These are phyloP conservation scores for Ceyx erithaca DNA, from an alignment of 2,797 vertebrate species.

Conservation along the genomic window DNA sequence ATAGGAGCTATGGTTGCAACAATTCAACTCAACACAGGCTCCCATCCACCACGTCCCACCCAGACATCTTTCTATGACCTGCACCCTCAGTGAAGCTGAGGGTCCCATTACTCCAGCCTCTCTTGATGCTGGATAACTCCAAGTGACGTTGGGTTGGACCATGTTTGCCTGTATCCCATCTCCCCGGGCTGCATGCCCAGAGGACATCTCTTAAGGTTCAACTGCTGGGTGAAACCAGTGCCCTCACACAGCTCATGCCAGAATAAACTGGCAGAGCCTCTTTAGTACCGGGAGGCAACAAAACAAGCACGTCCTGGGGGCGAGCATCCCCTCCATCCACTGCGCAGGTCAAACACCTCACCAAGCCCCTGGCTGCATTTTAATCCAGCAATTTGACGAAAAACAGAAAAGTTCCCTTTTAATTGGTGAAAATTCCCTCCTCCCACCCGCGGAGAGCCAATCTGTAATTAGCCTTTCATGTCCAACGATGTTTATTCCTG, in stretches of 20 bases:
- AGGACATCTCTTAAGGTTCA: neutral
- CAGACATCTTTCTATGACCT: neutral
- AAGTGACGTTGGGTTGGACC: neutral
- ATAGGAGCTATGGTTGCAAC: neutral
- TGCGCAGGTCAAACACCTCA: neutral
- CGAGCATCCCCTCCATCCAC: neutral
- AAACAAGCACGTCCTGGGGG: neutral
- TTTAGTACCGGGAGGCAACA: neutral
- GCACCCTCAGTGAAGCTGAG: neutral
- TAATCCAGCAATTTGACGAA: neutral
- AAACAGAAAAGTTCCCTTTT: slow-evolving; percentile 42
- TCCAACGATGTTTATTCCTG: slow-evolving; percentile 68
- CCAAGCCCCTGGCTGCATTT: neutral
- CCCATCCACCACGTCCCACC: neutral
- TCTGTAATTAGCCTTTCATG: slow-evolving; percentile 70
- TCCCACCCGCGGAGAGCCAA: slow-evolving; percentile 42
- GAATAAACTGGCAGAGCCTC: neutral
- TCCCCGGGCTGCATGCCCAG: neutral
- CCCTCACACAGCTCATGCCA: neutral
- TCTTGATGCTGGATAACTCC: neutral
- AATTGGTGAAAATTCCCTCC: slow-evolving; percentile 65
- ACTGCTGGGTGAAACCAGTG: neutral
- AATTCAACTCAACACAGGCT: neutral
- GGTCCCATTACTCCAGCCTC: neutral
- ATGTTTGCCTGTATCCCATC: neutral